Conservation (phyloP, 2,888 invertebrate species). For the Hylaea fasciaria region DNA sequence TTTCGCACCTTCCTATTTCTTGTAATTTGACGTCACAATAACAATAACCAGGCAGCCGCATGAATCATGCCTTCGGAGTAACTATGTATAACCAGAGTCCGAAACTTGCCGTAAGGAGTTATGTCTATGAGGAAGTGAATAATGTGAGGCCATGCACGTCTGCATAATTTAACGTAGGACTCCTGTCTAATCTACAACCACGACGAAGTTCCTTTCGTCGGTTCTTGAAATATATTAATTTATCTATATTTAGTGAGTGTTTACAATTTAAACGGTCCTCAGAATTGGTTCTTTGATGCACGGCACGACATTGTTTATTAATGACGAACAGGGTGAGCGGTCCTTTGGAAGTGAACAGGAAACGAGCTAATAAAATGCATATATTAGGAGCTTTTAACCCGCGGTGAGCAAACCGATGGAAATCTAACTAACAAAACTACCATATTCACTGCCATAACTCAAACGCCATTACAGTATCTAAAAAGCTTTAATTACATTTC, state of each 20-base stretch:
- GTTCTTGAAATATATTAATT: conserved; percentile 30
- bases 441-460: conserved; percentile 25
- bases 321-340: conserved; percentile 55
- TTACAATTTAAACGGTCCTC: conserved; percentile 56
- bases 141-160: conserved; percentile 35
- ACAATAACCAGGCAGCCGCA: conserved; percentile 24
- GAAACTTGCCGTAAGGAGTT: neutral
- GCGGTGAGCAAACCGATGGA: conserved; percentile 46
- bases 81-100: conserved; percentile 6
- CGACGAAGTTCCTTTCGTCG: conserved; percentile 43
- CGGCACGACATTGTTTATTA: conserved; percentile 68
- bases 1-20: conserved; percentile 10
- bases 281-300: conserved; percentile 68
- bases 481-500: conserved; percentile 41
- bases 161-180: conserved; percentile 25
- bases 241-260: conserved; percentile 34
- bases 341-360: conserved; percentile 62
- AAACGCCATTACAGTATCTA: conserved; percentile 28
- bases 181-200: conserved; percentile 35
- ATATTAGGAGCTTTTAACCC: conserved; percentile 52
- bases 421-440: conserved; percentile 31
- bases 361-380: conserved; percentile 61
- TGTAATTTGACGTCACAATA: conserved; percentile 35
- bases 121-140: conserved; percentile 37
- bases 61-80: conserved; percentile 32